Conservation (phyloP, 2,797 vertebrate genomes). For the Hyperoplus lanceolatus region DNA sequence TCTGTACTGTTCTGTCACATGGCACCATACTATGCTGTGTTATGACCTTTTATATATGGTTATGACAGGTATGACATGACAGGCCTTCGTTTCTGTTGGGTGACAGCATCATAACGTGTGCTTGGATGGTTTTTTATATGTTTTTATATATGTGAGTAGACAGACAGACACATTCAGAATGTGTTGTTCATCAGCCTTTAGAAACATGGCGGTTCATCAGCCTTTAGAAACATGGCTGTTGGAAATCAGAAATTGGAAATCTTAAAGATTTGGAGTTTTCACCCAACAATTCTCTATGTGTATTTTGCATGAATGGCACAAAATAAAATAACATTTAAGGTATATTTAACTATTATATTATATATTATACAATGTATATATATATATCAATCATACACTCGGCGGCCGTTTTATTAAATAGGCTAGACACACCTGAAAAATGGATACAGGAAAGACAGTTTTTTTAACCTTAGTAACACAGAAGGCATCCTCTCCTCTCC, state of each 20-base stretch:
- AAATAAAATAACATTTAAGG: neutral
- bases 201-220: neutral
- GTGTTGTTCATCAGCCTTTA: neutral
- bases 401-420: neutral
- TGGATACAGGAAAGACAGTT: neutral
- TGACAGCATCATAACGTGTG: constrained; percentile 39
- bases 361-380: neutral
- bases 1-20: constrained; percentile 42
- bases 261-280: constrained; percentile 38
- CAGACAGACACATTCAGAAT: neutral
- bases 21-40: constrained; percentile 3
- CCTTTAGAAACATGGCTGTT: neutral
- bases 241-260: neutral
- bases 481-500: no score
- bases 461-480: no score
- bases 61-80: neutral
- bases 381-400: neutral
- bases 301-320: constrained; percentile 47
- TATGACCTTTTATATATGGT: neutral
- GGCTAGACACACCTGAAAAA: neutral
- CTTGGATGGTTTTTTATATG: neutral
- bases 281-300: constrained; percentile 40
- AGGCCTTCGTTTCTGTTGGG: constrained; percentile 39
- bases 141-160: neutral
- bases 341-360: no score